Evolutionary conservation across 2,888 invertebrate species (phyloP), one percentile per base, ranked within the genome.

Genomic region (Xestia rhomboidea): DNA sequence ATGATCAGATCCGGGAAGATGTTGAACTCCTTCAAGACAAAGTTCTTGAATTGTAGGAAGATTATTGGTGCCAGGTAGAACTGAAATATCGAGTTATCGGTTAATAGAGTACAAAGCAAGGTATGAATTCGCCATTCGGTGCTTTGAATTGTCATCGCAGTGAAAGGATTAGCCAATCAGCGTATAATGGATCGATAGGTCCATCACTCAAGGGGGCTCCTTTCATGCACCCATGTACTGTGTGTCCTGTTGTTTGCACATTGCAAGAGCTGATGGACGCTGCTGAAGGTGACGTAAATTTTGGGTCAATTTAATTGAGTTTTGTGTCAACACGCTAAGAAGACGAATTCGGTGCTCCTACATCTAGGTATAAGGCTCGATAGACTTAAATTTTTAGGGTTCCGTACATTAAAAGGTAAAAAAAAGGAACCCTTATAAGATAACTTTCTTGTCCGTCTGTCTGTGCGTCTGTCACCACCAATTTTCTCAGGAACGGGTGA

Each of bases 51-150:
- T 24, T 46, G 49, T 7, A 72, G 1, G 24, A 18, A 62, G 11
- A 62, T 24, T 24, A 18, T 4, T 49, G 74, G 27, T 24, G 38
- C 74, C 8, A 74, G 18, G 72, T 49, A 62, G 24, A 24, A 27
- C 74, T 74, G 72, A 71, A 74, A 71, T 30, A 74, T 38, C 8
- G 57, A 69, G 71, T n/a, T 24, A n/a, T 60, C 0, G 7, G 11
- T 30, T 46, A 41, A 13, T 41, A 7, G 13, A 63, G 2, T 27
- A 34, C 13, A 63, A 63, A 24, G 57, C 30, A 18, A 27, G 57
- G 18, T 18, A 60, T 30, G 8, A 60, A 60, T 30, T 34, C 34
- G 34, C 34, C 34, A 34, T 34, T 57, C 15, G 54, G 54, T 27
- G 27, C 6, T 54, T 54, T 27, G 41, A 27, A 54, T 54, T 54